Percentiles rank a stretch among this genome's conserved stretches.
Evolutionary conservation across 2,113 vertebrate species (phyloP).

Genomic region (Sebastes schlegelii): DNA sequence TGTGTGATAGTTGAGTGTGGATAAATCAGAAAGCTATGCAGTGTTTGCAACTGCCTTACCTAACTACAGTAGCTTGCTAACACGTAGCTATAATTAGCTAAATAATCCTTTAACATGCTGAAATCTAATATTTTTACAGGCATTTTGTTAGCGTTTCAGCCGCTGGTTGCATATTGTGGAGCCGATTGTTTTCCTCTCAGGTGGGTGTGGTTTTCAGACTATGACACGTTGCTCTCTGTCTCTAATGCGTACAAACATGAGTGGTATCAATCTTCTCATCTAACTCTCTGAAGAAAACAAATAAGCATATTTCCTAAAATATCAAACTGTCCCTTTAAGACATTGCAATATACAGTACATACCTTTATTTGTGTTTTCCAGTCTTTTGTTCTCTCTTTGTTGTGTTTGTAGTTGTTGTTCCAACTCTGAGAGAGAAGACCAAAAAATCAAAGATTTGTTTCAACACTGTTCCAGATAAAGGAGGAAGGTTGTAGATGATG

Average conservation of each 20-base stretch:
- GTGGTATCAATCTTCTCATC: neutral
- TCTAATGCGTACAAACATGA: neutral
- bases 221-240: too few species aligned
- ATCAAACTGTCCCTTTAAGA: neutral
- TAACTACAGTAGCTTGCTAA: too few species aligned
- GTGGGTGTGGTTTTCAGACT: too few species aligned
- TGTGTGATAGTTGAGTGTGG: too few species aligned
- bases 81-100: too few species aligned
- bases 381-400: constrained; percentile 33
- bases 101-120: too few species aligned
- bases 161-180: too few species aligned
- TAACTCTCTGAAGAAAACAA: neutral
- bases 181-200: too few species aligned
- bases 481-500: neutral
- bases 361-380: constrained; percentile 52
- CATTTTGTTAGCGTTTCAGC: too few species aligned
- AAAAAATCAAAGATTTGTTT: neutral
- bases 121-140: too few species aligned
- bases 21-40: too few species aligned
- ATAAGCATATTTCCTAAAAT: neutral
- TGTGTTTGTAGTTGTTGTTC: constrained; percentile 29
- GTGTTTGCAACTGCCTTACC: too few species aligned
- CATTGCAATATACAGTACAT: neutral
- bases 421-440: constrained; percentile 37
- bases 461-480: neutral